Conservation (phyloP, 2,888 invertebrate genomes). For the Ctena decussata region DNA sequence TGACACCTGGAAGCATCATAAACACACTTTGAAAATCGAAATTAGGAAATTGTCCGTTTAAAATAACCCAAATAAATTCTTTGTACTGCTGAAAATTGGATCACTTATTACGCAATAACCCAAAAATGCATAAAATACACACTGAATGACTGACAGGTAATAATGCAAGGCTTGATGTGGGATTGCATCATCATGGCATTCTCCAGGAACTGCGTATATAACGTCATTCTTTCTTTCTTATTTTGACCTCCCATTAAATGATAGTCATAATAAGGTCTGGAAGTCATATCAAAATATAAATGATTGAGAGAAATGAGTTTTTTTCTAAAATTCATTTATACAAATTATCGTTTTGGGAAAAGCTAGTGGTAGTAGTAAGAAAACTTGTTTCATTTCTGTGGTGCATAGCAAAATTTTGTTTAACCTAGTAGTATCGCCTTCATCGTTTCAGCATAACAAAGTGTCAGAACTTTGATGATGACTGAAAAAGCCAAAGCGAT, state of each 20-base stretch:
- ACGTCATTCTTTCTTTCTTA: no score
- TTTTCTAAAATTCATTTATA: no score
- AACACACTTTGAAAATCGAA: neutral
- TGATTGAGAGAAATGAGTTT: no score
- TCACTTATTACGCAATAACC: conserved; percentile 1
- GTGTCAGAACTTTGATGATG: neutral
- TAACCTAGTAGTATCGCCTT: no score
- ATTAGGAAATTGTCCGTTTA: neutral
- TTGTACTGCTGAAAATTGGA: neutral
- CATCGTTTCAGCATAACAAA: neutral
- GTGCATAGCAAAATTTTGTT: no score
- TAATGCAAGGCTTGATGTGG: no score
- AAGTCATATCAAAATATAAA: no score
- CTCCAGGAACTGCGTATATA: neutral
- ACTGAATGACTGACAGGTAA: neutral
- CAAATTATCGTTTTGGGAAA: no score
- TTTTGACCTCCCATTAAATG: no score
- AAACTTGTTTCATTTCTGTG: no score
- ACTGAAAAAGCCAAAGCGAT: neutral
- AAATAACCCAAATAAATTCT: neutral
- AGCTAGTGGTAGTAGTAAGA: no score
- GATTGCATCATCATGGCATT: neutral
- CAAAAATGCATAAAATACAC: neutral
- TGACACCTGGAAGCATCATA: conserved; percentile 7
- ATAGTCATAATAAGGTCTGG: no score